Evolutionary conservation across 2,797 vertebrate species (phyloP).

Genomic region (Gobionotothen gibberifrons): DNA sequence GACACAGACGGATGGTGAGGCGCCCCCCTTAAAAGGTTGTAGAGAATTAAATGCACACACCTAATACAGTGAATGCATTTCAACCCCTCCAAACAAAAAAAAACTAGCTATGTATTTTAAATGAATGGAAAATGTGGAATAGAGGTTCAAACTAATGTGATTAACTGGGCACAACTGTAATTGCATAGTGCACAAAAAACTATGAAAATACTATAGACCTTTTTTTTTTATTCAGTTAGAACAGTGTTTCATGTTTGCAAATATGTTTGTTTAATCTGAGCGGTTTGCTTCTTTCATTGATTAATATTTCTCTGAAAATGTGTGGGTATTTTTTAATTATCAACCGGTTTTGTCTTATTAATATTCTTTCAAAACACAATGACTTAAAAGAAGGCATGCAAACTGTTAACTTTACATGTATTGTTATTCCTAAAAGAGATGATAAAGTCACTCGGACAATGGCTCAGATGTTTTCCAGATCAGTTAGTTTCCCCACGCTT

Average conservation of each 20-base stretch:
- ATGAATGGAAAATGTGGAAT: slow-evolving; percentile 21
- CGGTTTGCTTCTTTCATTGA: neutral
- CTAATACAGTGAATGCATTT: slow-evolving; percentile 75
- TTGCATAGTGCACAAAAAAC: neutral
- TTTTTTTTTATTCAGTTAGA: neutral
- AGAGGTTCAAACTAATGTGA: neutral
- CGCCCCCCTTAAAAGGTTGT: slow-evolving; percentile 52
- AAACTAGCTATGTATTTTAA: slow-evolving; percentile 9
- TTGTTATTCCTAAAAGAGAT: slow-evolving; percentile 12
- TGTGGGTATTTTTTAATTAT: neutral
- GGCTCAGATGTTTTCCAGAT: slow-evolving; percentile 45
- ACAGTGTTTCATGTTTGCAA: no score
- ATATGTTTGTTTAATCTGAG: neutral
- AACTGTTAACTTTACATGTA: slow-evolving; percentile 11
- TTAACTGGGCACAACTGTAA: neutral
- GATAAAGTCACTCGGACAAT: slow-evolving; percentile 22
- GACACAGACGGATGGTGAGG: slow-evolving; percentile 67
- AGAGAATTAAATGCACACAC: slow-evolving; percentile 74
- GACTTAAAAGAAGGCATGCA: neutral
- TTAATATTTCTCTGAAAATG: neutral
- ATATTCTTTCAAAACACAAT: neutral
- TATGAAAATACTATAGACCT: neutral
- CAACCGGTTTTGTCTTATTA: neutral
- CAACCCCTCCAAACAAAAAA: slow-evolving; percentile 21
- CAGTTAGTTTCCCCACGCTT: slow-evolving; percentile 39